Evolutionary conservation across 2,888 invertebrate genomes (phyloP), one percentile per base, ranked within the genome.

Genomic region (Athetis lepigone): DNA sequence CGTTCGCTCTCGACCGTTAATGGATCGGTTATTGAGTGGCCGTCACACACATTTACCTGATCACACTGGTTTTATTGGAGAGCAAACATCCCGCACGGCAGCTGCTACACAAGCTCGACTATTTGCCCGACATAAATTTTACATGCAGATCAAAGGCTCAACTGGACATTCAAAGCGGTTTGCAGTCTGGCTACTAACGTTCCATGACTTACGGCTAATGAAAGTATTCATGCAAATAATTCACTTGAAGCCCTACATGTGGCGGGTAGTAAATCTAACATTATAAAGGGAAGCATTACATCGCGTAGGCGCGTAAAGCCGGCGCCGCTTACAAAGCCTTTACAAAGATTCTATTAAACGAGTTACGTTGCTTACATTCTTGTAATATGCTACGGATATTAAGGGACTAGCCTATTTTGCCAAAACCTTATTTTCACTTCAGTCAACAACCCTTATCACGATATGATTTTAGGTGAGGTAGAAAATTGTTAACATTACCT

Each of bases 291-390:
- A 64, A 75, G 71, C 78, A 76, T 80, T 76, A 84, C 74, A 73
- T 50, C 39, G 52, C 49, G 36, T 29, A 49, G 52, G 43, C 52
- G 64, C 43, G 46, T 37, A 75, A 16, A 62, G 66, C 50, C 39
- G 46, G 45, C 40, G 50, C 55, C 52, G 42, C 57, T 65, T 74
- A 77, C 73, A 75, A 76, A 82, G 79, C 74, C 77, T 72, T 68
- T 84, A 79, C 82, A 77, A 68, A 80, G 77, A 82, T 82, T 77
- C 62, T 54, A 71, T 66, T 79, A 77, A 83, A 75, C 75, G 71
- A 68, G 66, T 79, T 77, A 77, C 67, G 46, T 70, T 72, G 63
- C 65, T 76, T 64, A 78, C 65, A 72, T 63, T 47, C 69, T 75
- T 77, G 76, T 80, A 80, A 78, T 59, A 68, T 59, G 55, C 58